phyloP scores from a whole-genome alignment of 2,888 invertebrate species.

The Nomada fabriciana region DNA sequence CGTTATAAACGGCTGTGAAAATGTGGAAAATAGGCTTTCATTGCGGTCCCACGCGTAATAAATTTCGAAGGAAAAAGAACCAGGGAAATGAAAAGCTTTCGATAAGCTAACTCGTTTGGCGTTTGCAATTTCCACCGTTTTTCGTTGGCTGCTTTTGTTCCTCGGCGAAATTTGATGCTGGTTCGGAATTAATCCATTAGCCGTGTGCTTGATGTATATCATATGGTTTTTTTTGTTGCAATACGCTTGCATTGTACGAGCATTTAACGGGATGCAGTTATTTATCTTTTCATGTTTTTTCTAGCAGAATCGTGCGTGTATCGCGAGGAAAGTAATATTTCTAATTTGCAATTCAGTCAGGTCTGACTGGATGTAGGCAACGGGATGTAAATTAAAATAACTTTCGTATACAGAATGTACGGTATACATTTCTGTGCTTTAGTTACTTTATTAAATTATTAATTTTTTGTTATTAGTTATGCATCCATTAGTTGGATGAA shows the following conservation, averaged over 20 bases:
- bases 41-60: not conserved
- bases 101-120: constrained; percentile 6
- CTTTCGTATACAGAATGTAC: too few species aligned
- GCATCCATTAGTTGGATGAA: too few species aligned
- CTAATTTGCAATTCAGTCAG: too few species aligned
- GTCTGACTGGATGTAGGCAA: too few species aligned
- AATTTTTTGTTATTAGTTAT: too few species aligned
- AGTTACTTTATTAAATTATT: too few species aligned
- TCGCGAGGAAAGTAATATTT: too few species aligned
- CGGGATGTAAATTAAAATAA: too few species aligned
- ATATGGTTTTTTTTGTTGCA: not conserved
- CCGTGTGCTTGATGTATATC: not conserved
- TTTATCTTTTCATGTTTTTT: not conserved
- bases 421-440: too few species aligned
- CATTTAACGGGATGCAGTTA: not conserved
- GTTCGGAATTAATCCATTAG: constrained; percentile 11
- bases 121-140: constrained; percentile 4
- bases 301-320: too few species aligned
- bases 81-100: not conserved
- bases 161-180: not conserved
- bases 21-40: constrained; percentile 2
- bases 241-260: not conserved
- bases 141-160: not conserved
- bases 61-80: not conserved
- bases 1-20: constrained; percentile 4